phyloP scores from a whole-genome alignment of 1,140 invertebrate species.

The Pseudoatta argentina region DNA sequence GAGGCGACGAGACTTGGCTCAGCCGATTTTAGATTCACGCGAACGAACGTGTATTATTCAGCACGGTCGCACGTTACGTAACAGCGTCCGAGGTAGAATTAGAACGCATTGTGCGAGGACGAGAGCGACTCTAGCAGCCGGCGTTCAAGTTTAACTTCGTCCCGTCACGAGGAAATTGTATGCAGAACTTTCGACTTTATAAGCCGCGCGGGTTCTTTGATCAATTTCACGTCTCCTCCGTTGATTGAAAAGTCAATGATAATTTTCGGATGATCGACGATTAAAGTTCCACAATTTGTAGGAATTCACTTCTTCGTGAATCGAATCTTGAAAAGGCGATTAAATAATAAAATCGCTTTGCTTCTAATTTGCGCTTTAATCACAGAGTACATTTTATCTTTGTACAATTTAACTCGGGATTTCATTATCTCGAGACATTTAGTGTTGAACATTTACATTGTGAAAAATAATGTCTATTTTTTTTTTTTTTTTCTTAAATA shows the following conservation, averaged over 20 bases:
- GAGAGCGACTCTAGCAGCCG: background rate
- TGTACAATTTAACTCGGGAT: constrained; percentile 1
- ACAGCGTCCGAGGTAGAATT: constrained; percentile 55
- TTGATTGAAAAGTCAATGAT: constrained; percentile 25
- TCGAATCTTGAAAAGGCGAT: background rate
- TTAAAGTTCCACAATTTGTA: background rate
- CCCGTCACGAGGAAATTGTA: constrained; percentile 11
- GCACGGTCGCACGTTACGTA: constrained; percentile 36
- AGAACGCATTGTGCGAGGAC: constrained; percentile 51
- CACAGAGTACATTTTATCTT: background rate
- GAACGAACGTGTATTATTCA: constrained; percentile 50
- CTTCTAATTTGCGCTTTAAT: background rate
- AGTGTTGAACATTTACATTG: background rate
- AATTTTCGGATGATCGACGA: background rate
- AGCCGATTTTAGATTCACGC: constrained; percentile 56
- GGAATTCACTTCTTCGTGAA: background rate
- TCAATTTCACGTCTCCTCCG: background rate
- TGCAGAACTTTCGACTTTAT: background rate
- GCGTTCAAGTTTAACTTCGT: constrained; percentile 46
- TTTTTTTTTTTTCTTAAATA: background rate
- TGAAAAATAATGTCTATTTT: background rate
- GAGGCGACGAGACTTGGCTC: constrained; percentile 30
- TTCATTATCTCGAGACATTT: background rate
- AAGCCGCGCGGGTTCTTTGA: background rate
- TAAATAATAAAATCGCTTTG: background rate